Evolutionary conservation across 2,113 vertebrate species (phyloP), one percentile per base, ranked within the genome.

Genomic region (Meleagris gallopavo): DNA sequence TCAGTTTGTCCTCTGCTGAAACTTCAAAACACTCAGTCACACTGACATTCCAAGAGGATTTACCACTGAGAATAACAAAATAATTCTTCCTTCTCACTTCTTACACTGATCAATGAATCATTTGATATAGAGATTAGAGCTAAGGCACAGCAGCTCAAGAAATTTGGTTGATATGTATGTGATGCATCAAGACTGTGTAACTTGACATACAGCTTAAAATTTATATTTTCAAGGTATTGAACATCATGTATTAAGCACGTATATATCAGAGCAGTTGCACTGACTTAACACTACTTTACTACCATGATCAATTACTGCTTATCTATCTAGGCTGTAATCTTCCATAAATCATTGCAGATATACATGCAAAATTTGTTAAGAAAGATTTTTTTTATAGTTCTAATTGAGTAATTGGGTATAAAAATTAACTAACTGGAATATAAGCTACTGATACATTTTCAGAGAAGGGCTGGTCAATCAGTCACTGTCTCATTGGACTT

Each of bases 221-320:
- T 64, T 2, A 0, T 20, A 27, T 65, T 79, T 83, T 67, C 24
- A 69, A 48, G 10, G 13, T 38, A 65, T 55, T 45, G 20, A 81
- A 77, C 71, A 21, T 4, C 27, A 69, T 0, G 0, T 20, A 64
- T 32, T 84, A 7, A 11, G 43, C 18, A 60, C 20, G 27, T 88
- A 2, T 12, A 9, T 25, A 67, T n/a, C 69, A 65, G 3, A 76
- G 58, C n/a, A 71, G 19, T 10, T 72, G 46, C 1, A 2, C 8
- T 76, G n/a, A 72, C 73, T 88, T 82, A 90, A 41, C 50, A 29
- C 10, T 50, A 45, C 36, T 45, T 36, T 50, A 6, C 41, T 60
- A 57, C 36, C 38, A 36, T 0, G 0, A 89, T 0, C 67, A 29
- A 46, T 4, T 1, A 40, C 61, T 64, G 4, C 18, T 67, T 30